A percentile compares a stretch with the other conserved stretches of the same genome.
Evolutionary conservation across 2,113 vertebrate genomes (phyloP).

Genomic region (Vicugna pacos): DNA sequence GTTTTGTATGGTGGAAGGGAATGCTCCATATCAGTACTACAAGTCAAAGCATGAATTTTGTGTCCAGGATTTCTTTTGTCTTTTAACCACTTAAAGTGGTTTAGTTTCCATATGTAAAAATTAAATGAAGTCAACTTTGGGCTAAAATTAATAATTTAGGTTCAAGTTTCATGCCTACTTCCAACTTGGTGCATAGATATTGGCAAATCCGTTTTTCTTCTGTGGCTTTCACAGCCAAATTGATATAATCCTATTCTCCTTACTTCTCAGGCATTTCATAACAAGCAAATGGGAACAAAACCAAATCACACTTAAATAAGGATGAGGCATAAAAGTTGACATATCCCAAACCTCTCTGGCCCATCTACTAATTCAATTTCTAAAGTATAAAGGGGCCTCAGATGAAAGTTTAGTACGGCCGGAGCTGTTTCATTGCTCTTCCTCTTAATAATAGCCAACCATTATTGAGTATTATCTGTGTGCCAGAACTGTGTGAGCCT

Average conservation of each 20-base stretch:
- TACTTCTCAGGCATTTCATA: conserved; percentile 4
- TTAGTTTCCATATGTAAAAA: conserved; percentile 32
- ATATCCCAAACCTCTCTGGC: neutral
- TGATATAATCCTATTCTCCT: neutral
- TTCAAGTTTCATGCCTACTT: neutral
- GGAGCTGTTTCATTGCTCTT: neutral
- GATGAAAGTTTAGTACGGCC: neutral
- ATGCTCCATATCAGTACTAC: neutral
- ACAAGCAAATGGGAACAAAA: conserved; percentile 55
- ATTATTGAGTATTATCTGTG: neutral
- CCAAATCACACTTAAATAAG: conserved; percentile 17
- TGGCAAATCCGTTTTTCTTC: conserved; percentile 31
- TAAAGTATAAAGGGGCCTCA: neutral
- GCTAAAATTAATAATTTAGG: conserved; percentile 35
- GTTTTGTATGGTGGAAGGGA: neutral
- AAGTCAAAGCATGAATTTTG: conserved; percentile 42
- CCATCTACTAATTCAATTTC: neutral
- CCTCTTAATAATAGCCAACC: neutral
- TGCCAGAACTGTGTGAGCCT: neutral
- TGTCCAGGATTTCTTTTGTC: neutral
- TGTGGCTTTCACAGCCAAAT: conserved; percentile 11
- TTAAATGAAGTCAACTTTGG: conserved; percentile 43
- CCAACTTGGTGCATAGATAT: conserved; percentile 10
- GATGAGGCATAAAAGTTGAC: conserved; percentile 16
- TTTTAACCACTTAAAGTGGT: conserved; percentile 22